These are phyloP conservation scores for Drosophila pullipes DNA, from an alignment of 2,888 invertebrate species.

Conservation along the genomic window DNA sequence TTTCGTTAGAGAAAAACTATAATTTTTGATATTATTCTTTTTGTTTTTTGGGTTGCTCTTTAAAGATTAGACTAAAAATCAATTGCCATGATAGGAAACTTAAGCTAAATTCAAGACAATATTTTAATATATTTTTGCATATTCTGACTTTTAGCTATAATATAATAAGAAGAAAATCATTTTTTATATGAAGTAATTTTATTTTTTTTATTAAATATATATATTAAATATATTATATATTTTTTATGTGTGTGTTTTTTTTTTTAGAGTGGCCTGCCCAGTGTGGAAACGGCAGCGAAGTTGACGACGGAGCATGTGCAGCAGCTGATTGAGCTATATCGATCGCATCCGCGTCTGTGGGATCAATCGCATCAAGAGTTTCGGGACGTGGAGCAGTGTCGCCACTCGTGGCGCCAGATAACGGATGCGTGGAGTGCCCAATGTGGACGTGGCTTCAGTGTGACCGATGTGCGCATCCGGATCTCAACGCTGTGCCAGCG, in stretches of 20 bases:
- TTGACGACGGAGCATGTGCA: slow-evolving; percentile 67
- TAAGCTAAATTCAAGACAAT: not conserved
- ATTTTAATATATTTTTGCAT: not conserved
- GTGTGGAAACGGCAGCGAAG: slow-evolving; percentile 49
- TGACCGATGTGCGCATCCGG: slow-evolving; percentile 75
- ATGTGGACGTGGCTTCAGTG: slow-evolving; percentile 65
- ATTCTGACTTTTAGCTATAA: not conserved
- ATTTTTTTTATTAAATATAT: not conserved
- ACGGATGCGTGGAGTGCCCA: slow-evolving; percentile 67
- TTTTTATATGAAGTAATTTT: not conserved
- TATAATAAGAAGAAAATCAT: not conserved
- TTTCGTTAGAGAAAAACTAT: not conserved
- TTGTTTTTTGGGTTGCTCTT: not conserved
- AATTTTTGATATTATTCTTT: not conserved
- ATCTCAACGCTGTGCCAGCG: slow-evolving; percentile 79
- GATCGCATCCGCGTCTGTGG: slow-evolving; percentile 72
- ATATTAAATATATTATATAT: not conserved
- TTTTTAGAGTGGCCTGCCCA: slow-evolving; percentile 16
- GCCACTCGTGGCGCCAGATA: slow-evolving; percentile 73
- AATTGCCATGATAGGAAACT: not conserved
- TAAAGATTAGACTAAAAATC: not conserved
- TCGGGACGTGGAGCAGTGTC: slow-evolving; percentile 68
- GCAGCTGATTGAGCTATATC: slow-evolving; percentile 72
- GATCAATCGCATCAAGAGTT: slow-evolving; percentile 76
- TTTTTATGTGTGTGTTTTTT: not conserved